A percentile compares a stretch with the other conserved stretches of the same genome.
phyloP scores from a whole-genome alignment of 2,888 invertebrate species.

The Rotaria socialis region DNA sequence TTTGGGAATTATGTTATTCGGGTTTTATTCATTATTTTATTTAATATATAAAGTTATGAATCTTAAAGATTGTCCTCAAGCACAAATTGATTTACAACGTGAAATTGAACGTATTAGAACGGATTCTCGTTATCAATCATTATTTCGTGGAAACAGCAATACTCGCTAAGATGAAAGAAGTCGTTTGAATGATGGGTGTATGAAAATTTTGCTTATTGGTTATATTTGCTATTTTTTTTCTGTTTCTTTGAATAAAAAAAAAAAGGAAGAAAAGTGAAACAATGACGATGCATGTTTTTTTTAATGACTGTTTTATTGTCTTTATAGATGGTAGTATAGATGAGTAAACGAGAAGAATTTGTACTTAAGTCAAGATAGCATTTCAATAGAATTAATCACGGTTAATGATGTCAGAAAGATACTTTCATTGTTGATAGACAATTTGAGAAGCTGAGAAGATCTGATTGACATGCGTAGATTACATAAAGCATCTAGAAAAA shows the following conservation, averaged over 20 bases:
- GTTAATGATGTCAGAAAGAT: no score
- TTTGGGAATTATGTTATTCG: background rate
- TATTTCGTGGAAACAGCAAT: background rate
- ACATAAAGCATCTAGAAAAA: no score
- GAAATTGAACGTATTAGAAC: background rate
- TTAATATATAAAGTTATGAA: background rate
- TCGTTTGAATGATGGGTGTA: background rate
- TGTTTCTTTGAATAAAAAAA: background rate
- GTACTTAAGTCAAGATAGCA: no score
- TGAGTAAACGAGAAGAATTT: no score
- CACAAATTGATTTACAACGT: constrained; percentile 12
- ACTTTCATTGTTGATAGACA: no score
- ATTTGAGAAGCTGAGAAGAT: no score
- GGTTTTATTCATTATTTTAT: constrained; percentile 7
- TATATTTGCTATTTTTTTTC: background rate
- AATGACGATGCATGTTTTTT: background rate
- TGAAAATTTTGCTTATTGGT: background rate
- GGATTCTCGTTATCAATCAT: background rate
- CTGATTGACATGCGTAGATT: no score
- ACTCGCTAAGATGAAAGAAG: no score
- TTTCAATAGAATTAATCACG: no score
- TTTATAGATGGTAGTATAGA: no score
- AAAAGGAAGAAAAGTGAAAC: background rate
- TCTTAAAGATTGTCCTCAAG: constrained; percentile 31
- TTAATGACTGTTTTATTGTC: background rate